Percentiles rank a stretch among this genome's conserved stretches.
Conservation (phyloP, 2,113 vertebrate species). For the Verasper variegatus region DNA sequence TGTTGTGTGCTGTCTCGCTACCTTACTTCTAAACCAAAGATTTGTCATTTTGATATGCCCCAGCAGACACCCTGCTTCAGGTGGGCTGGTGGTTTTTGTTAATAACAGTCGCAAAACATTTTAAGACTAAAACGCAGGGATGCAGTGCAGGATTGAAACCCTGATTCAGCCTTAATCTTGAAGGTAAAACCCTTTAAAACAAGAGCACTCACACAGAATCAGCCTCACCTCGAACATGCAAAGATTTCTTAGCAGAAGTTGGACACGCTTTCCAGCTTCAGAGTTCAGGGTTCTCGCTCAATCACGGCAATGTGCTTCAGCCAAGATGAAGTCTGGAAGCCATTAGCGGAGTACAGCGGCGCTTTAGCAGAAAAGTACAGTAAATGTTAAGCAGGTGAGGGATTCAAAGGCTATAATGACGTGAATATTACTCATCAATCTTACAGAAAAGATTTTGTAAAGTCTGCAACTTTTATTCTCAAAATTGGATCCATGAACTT, state of each 20-base stretch:
- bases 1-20: conserved; percentile 48
- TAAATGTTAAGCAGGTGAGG: conserved; percentile 76
- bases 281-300: conserved; percentile 43
- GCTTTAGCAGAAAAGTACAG: conserved; percentile 59
- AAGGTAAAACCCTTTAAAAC: conserved; percentile 14
- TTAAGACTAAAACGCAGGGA: background rate
- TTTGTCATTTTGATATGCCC: conserved; percentile 60
- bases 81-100: conserved; percentile 35
- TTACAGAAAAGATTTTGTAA: conserved; percentile 16
- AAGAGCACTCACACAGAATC: background rate
- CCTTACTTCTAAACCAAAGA: conserved; percentile 65
- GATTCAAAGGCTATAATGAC: conserved; percentile 51
- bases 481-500: background rate
- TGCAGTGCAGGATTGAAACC: background rate
- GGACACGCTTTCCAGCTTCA: conserved; percentile 36
- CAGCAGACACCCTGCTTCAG: conserved; percentile 41
- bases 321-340: conserved; percentile 70
- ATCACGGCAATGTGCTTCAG: conserved; percentile 28
- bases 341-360: conserved; percentile 51
- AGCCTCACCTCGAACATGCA: conserved; percentile 25
- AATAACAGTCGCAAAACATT: background rate
- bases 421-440: conserved; percentile 63
- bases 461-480: conserved; percentile 25
- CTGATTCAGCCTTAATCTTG: background rate
- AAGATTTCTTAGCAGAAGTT: conserved; percentile 19